Evolutionary conservation across 2,888 invertebrate genomes (phyloP), one percentile per base, ranked within the genome.

Genomic region (Latrodectus hesperus): DNA sequence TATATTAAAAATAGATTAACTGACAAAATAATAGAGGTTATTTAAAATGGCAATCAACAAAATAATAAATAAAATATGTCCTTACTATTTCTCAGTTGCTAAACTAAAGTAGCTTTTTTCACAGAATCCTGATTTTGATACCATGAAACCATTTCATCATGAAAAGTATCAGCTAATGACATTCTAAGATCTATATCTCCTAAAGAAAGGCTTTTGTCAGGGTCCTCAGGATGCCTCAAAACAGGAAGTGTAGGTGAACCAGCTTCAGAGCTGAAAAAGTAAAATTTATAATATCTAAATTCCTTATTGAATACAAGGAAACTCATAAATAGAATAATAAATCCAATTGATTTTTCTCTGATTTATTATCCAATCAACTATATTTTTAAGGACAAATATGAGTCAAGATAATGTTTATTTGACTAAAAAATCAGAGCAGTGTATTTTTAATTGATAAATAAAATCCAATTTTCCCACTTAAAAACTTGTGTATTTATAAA

Each of bases 141-240:
- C 89, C 89, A 89, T 38, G 82, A 76, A 3, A 89, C 75, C 89
- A 89, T 89, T 86, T 89, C 89, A 51, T 90, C 86, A 83, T 88
- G 90, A 82, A 86, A 89, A 68, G 89, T 89, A 65, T 85, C 85
- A 51, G 80, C 90, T 75, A 88, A 65, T 60, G 85, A 89, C 38
- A 88, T 84, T 26, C 84, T 68, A 70, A 83, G 81, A 12, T 52
- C 87, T 38, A 83, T 64, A 64, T 87, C 87, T n/a, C 87, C 87
- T 16, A 87, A 64, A 38, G 87, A 87, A 64, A 82, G 73, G 17
- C 82, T 87, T 78, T 78, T 83, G 16, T 87, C 87, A 26, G 73
- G 76, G 16, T 86, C 81, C 3, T 72, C 76, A n/a, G 60, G 76
- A 38, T 86, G 76, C 17, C 75, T 51, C 52, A 73, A 51, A 14